Base-by-base conservation (phyloP, 1,140 invertebrate genomes). In the Aphis gossypii region DNA sequence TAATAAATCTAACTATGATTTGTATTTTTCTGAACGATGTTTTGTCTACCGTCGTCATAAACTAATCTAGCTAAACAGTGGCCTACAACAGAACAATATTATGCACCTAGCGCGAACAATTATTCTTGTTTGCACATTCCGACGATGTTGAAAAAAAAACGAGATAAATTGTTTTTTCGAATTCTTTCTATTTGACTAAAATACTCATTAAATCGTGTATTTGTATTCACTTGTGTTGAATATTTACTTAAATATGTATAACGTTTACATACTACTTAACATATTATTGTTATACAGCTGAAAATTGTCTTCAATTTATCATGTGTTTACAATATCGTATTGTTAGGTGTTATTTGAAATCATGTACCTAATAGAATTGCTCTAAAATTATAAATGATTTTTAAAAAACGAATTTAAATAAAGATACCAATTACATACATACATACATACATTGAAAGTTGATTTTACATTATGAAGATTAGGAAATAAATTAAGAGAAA, bases 371-470 rank as follows among this genome's bases (percentile, higher is more conserved):
- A n/a, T 35, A 76, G 30, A n/a, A 76, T 76, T 76, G 4, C 14
- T 18, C 60, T 76, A 76, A 76, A 76, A n/a, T 76, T 76, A 76
- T n/a, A 76, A 76, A n/a, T 76, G 4, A 76, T 20, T 76, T 68
- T 76, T n/a, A 76, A n/a, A 76, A 68, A 30, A 30, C 30, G 23
- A 68, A 68, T 68, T 5, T n/a, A 76, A 76, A 76, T 76, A 76
- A 76, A 76, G 14, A 76, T 76, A n/a, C n/a, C 30, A 18, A 68
- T 21, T n/a, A n/a, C n/a, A n/a, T n/a, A n/a, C n/a, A n/a, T n/a
- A n/a, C n/a, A n/a, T n/a, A n/a, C n/a, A n/a, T n/a, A 68, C 30
- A 76, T n/a, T 88, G 25, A 60, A 60, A 60, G 88, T 90, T 90
- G 38, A 56, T 60, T 60, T 90, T 90, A 18, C 9, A 38, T 25